phyloP scores from a whole-genome alignment of 2,113 vertebrate genomes.

The Pygoscelis adeliae region DNA sequence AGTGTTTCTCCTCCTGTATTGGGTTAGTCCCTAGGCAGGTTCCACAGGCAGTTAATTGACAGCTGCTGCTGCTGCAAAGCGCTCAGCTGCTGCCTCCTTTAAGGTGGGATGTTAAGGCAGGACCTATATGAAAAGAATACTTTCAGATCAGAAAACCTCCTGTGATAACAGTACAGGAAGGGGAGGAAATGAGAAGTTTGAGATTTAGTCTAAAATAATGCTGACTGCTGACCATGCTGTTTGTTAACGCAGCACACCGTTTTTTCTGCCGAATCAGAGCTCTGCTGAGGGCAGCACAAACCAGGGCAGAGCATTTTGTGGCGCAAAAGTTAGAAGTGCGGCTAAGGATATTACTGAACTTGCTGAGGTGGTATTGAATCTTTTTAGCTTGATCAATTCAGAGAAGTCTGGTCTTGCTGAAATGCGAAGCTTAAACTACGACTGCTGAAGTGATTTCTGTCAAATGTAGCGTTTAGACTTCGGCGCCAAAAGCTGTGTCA shows the following conservation, averaged over 20 bases:
- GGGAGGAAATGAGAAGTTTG: rapidly evolving
- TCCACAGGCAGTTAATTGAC: background rate
- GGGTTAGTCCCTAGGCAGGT: background rate
- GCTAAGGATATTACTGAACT: background rate
- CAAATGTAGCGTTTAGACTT: background rate
- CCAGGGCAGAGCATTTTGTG: background rate
- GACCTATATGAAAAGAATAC: background rate
- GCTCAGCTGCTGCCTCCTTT: background rate
- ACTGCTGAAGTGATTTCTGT: background rate
- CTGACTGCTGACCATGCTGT: background rate
- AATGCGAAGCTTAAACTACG: background rate
- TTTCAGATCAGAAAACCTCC: background rate
- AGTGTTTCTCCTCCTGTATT: rapidly evolving
- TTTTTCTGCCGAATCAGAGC: background rate
- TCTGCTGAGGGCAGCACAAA: conserved; percentile 33
- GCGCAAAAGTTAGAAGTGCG: background rate
- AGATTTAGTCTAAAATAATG: background rate
- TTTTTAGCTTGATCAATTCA: background rate
- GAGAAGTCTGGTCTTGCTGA: background rate
- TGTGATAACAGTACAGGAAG: background rate
- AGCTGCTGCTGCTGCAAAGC: background rate
- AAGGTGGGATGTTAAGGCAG: background rate
- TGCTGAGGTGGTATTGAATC: background rate
- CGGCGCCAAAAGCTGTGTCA: background rate
- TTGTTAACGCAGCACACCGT: rapidly evolving